Percentiles rank a stretch among this genome's conserved stretches.
Conservation (phyloP, 2,888 invertebrate species). For the Carcina quercana region DNA sequence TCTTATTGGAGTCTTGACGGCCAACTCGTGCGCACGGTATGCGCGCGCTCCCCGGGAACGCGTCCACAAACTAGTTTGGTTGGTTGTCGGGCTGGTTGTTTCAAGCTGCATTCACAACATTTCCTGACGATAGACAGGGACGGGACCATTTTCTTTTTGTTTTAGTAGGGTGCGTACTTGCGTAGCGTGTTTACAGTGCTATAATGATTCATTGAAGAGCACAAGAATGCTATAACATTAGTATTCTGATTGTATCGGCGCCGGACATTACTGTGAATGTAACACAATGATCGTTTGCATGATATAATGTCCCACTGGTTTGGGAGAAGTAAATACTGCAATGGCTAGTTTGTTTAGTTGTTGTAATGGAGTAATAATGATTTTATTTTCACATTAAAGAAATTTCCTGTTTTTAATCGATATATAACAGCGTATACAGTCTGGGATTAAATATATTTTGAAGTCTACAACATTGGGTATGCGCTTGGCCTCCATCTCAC, state of each 20-base stretch:
- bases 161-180: constrained; percentile 6
- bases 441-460: too few species aligned
- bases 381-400: too few species aligned
- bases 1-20: too few species aligned
- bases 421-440: too few species aligned
- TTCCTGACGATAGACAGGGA: constrained; percentile 1
- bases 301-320: too few species aligned
- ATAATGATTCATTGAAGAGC: constrained; percentile 18
- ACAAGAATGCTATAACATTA: constrained; percentile 13
- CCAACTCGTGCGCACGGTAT: constrained; percentile 15
- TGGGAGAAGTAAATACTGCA: too few species aligned
- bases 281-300: too few species aligned
- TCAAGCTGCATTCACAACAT: constrained; percentile 15
- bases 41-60: constrained; percentile 21
- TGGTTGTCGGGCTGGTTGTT: constrained; percentile 11
- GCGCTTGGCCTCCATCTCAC: too few species aligned
- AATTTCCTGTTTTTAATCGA: too few species aligned
- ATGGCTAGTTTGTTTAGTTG: too few species aligned
- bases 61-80: constrained; percentile 25
- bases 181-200: constrained; percentile 14
- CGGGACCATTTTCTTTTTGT: constrained; percentile 5
- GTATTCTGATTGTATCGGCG: constrained; percentile 6
- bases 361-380: too few species aligned
- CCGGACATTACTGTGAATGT: neutral
- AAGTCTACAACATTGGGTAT: too few species aligned